Percentiles rank a stretch among this genome's conserved stretches.
phyloP scores from a whole-genome alignment of 2,888 invertebrate genomes.

The Tipula confusa region DNA sequence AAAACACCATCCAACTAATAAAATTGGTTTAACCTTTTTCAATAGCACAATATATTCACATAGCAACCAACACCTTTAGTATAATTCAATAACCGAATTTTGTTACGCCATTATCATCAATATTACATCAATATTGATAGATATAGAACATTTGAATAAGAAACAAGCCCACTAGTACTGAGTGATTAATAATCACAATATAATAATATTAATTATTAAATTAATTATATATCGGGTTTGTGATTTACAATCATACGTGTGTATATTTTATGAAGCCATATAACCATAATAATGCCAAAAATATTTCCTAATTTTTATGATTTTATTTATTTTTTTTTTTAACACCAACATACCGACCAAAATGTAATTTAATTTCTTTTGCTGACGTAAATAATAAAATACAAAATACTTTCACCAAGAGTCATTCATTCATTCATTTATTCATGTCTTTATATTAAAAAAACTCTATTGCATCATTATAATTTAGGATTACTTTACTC shows the following conservation, averaged over 20 bases:
- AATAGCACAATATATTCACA: no score
- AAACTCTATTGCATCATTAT: neutral
- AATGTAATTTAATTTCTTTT: neutral
- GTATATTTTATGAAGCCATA: neutral
- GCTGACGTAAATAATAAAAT: constrained; percentile 12
- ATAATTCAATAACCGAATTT: no score
- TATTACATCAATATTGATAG: no score
- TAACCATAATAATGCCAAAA: neutral
- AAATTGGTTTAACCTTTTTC: no score
- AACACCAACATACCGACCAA: neutral
- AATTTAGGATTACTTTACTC: neutral
- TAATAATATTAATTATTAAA: neutral
- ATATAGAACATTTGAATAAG: no score
- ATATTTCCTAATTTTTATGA: constrained; percentile 1
- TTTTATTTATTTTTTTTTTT: no score
- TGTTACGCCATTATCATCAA: no score
- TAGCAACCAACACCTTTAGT: no score
- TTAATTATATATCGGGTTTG: neutral
- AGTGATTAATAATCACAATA: no score
- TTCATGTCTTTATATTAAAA: neutral
- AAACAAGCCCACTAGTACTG: no score
- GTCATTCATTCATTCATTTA: neutral
- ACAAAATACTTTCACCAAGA: neutral
- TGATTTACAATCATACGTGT: neutral
- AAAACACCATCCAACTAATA: no score